These are phyloP conservation scores for Pipa parva DNA, from an alignment of 2,113 vertebrate species.

Conservation along the genomic window DNA sequence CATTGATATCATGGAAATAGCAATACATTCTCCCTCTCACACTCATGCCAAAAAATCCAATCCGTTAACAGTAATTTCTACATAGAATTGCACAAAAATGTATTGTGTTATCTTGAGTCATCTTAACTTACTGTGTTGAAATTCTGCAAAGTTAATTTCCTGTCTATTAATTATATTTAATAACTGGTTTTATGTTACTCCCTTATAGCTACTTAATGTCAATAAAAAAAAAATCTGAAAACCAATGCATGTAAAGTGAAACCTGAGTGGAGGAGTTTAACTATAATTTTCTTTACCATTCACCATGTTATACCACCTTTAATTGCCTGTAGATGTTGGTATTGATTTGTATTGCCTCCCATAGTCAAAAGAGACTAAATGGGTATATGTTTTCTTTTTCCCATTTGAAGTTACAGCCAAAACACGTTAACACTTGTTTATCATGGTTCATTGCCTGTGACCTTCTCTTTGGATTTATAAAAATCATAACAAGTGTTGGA, in stretches of 20 bases:
- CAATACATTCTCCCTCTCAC: no score
- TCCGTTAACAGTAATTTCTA: no score
- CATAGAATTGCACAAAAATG: no score
- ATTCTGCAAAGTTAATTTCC: no score
- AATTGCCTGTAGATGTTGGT: slow-evolving; percentile 31
- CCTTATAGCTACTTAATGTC: background rate
- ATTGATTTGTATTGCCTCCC: slow-evolving; percentile 37
- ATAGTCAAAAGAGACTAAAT: slow-evolving; percentile 27
- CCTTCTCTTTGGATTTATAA: slow-evolving; percentile 28
- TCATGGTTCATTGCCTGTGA: slow-evolving; percentile 34
- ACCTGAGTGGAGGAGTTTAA: slow-evolving; percentile 24
- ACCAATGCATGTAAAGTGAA: slow-evolving; percentile 11
- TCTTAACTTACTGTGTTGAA: no score
- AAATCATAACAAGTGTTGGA: slow-evolving; percentile 34
- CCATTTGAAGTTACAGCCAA: slow-evolving; percentile 18
- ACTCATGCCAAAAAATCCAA: no score
- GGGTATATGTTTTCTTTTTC: slow-evolving; percentile 7
- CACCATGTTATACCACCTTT: slow-evolving; percentile 34
- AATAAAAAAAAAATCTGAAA: background rate
- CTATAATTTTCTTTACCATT: slow-evolving; percentile 30
- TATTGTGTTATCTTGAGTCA: no score
- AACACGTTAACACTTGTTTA: slow-evolving; percentile 27
- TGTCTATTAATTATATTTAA: no score
- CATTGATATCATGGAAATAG: no score
- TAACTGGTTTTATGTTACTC: background rate